phyloP scores from a whole-genome alignment of 2,888 invertebrate species.

The Alloplasta piceator region DNA sequence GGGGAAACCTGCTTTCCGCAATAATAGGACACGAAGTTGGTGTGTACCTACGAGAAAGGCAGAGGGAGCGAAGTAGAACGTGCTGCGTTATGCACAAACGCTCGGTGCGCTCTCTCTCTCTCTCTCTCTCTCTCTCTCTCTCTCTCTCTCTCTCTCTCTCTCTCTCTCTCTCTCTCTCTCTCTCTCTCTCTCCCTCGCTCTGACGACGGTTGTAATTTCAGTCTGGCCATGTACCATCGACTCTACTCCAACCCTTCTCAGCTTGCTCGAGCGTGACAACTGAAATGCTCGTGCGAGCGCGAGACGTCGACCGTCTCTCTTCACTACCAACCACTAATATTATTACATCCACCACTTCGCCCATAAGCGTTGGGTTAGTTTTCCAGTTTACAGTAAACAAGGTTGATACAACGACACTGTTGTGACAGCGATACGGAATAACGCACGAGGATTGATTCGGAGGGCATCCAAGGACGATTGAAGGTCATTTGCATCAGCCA shows the following conservation, averaged over 20 bases:
- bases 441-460: no score
- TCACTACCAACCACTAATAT: constrained; percentile 2
- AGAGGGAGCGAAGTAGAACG: constrained; percentile 10
- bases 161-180: no score
- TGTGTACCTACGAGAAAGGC: constrained; percentile 28
- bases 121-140: no score
- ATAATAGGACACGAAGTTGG: constrained; percentile 52
- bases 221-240: constrained; percentile 39
- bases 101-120: no score
- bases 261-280: constrained; percentile 50
- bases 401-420: background rate
- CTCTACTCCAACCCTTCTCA: constrained; percentile 26
- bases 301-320: constrained; percentile 12
- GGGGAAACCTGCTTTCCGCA: constrained; percentile 45
- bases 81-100: constrained; percentile 25
- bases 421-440: background rate
- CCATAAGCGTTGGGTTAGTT: background rate
- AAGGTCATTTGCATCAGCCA: no score
- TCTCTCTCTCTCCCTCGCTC: background rate
- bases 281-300: constrained; percentile 25
- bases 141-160: no score
- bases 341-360: background rate
- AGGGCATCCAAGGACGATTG: no score
- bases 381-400: constrained; percentile 14
- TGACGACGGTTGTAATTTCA: constrained; percentile 37